A percentile compares a stretch with the other conserved stretches of the same genome.
Conservation (phyloP, 2,888 invertebrate genomes). For the Acronicta alni region DNA sequence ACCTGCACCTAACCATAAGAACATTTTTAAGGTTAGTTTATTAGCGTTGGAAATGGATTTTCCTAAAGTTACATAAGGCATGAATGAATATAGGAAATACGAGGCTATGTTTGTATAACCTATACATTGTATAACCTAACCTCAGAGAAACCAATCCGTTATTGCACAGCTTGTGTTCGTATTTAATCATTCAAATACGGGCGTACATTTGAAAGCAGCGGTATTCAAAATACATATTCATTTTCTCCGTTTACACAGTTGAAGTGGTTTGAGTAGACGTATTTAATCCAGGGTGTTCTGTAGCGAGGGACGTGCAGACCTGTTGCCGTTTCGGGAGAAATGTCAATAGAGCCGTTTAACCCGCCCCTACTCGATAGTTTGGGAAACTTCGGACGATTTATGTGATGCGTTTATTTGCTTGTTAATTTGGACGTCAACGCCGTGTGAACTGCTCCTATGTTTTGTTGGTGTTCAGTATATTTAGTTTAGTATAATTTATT, state of each 20-base stretch:
- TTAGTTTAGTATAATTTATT: no score
- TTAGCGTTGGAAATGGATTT: no score
- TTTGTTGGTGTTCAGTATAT: no score
- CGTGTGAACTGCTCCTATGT: background rate
- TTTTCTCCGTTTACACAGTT: conserved; percentile 42
- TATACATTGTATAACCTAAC: conserved; percentile 10
- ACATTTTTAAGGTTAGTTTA: no score
- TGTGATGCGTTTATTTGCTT: conserved; percentile 25
- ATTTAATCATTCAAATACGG: conserved; percentile 46
- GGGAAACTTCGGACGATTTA: conserved; percentile 29
- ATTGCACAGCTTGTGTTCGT: conserved; percentile 22
- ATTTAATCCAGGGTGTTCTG: conserved; percentile 44
- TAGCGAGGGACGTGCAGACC: conserved; percentile 44
- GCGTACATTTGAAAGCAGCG: conserved; percentile 34
- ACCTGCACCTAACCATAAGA: no score
- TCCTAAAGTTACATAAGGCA: no score
- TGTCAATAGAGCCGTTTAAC: conserved; percentile 49
- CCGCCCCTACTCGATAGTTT: conserved; percentile 49
- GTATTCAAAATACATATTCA: conserved; percentile 57
- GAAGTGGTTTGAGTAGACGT: conserved; percentile 32
- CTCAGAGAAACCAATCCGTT: conserved; percentile 23
- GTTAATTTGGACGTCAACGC: conserved; percentile 22
- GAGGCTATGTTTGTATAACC: background rate
- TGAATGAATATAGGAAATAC: no score
- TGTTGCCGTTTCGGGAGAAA: conserved; percentile 45